A percentile compares a stretch with the other conserved stretches of the same genome.
Conservation (phyloP, 2,888 invertebrate genomes). For the Apamea crenata region DNA sequence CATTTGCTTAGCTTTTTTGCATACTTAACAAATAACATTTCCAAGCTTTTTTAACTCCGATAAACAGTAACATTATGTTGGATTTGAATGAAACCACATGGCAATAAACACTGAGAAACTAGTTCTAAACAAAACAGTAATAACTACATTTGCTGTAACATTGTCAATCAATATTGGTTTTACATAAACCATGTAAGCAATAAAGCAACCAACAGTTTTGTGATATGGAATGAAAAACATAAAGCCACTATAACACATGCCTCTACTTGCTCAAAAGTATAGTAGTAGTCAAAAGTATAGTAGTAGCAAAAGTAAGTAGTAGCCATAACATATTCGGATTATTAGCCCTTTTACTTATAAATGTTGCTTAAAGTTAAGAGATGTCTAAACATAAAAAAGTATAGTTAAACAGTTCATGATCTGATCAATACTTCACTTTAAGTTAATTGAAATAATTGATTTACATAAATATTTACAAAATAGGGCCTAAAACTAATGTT, state of each 20-base stretch:
- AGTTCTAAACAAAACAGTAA: constrained; percentile 22
- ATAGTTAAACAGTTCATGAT: neutral
- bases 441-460: no score
- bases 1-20: neutral
- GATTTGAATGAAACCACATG: neutral
- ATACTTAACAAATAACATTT: neutral
- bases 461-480: no score
- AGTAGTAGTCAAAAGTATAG: no score
- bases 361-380: neutral
- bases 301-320: no score
- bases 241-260: neutral
- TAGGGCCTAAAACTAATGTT: neutral
- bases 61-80: no score
- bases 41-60: neutral
- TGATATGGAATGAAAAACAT: constrained; percentile 1
- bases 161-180: constrained; percentile 27
- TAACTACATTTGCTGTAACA: constrained; percentile 26
- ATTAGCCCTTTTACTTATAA: neutral
- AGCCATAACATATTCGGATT: neutral
- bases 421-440: neutral
- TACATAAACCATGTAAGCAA: constrained; percentile 6
- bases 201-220: neutral
- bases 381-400: neutral
- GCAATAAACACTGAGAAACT: constrained; percentile 1
- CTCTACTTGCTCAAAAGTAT: constrained; percentile 11